Base-by-base conservation (phyloP, 2,888 invertebrate species). In the Caenorhabditis imperialis region DNA sequence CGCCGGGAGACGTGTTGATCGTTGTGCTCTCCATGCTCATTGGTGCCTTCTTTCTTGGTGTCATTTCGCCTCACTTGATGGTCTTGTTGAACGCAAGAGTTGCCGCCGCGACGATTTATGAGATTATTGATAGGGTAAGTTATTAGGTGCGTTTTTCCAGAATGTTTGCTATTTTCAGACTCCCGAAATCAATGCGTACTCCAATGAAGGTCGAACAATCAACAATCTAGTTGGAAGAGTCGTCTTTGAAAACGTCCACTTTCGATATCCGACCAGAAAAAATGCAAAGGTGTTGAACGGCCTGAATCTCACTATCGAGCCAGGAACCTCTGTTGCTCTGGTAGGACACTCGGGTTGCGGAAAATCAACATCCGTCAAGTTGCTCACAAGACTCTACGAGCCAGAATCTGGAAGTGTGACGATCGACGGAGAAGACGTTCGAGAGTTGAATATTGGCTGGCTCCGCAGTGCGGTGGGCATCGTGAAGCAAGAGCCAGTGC, bases 401-500 rank as follows among this genome's bases (percentile, higher is more conserved):
- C 70, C 73, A 16, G 81, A 79, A 57, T 37, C 51, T 4, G 82
- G 82, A 44, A 62, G 42, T 10, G 77, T 81, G n/a, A 75, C 48
- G 12, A 79, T 86, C 12, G 86, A 86, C 53, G 85, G 83, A 6
- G 50, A 61, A 20, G 81, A 84, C 22, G 81, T 86, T 10, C 45
- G 73, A 35, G 65, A 65, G 5, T 23, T 84, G 42, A 83, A 85
- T 48, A 79, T 83, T 20, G 76, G 80, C n/a, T 79, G 76, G 58
- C 75, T 86, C 27, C 42, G 86, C 30, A 81, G 75, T 33, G 50
- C 70, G 3, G 74, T 85, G 14, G 86, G 86, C 47, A 81, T 85
- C 10, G 86, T 85, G 1, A 81, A 81, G 47, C 86, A 85, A 51
- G 86, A 86, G 35, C 86, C 86, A 12, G 65, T 74, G 12, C 51